Evolutionary conservation across 2,797 vertebrate species (phyloP).

Genomic region (Epinephelus awoara): DNA sequence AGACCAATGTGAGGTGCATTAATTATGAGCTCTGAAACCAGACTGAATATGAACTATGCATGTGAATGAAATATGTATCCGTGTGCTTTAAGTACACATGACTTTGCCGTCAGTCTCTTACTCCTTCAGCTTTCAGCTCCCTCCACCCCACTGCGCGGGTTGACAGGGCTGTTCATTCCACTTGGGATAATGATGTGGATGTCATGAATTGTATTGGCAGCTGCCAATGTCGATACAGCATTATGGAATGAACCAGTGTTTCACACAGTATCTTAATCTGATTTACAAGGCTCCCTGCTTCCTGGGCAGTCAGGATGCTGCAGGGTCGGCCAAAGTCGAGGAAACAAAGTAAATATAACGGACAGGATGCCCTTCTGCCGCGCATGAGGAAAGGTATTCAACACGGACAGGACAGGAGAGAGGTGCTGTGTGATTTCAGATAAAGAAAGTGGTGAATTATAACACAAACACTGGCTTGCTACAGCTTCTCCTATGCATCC

Average conservation of each 20-base stretch:
- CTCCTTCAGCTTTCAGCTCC: slow-evolving; percentile 32
- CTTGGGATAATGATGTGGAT: slow-evolving; percentile 84
- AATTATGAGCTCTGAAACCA: slow-evolving; percentile 26
- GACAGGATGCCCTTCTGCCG: slow-evolving; percentile 70
- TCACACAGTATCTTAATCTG: slow-evolving; percentile 88
- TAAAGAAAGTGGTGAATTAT: background rate
- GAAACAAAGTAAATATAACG: slow-evolving; percentile 76
- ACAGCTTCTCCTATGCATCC: slow-evolving; percentile 20
- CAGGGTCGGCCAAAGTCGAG: slow-evolving; percentile 81
- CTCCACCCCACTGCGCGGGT: slow-evolving; percentile 62
- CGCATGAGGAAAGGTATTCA: slow-evolving; percentile 5
- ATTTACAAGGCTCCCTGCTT: slow-evolving; percentile 81
- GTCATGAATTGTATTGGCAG: slow-evolving; percentile 89
- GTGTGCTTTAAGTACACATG: slow-evolving; percentile 35
- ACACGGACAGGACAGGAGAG: background rate
- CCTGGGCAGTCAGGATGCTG: slow-evolving; percentile 76
- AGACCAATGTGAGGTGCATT: slow-evolving; percentile 24
- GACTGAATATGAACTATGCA: slow-evolving; percentile 11
- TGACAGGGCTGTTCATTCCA: slow-evolving; percentile 87
- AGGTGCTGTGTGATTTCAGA: slow-evolving; percentile 2
- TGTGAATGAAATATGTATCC: slow-evolving; percentile 31
- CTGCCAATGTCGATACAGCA: slow-evolving; percentile 88
- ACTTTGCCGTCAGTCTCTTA: slow-evolving; percentile 43
- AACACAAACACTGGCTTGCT: background rate
- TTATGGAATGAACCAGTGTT: slow-evolving; percentile 86